These are phyloP conservation scores for Cephus spinipes DNA, from an alignment of 2,888 invertebrate genomes.

Conservation along the genomic window DNA sequence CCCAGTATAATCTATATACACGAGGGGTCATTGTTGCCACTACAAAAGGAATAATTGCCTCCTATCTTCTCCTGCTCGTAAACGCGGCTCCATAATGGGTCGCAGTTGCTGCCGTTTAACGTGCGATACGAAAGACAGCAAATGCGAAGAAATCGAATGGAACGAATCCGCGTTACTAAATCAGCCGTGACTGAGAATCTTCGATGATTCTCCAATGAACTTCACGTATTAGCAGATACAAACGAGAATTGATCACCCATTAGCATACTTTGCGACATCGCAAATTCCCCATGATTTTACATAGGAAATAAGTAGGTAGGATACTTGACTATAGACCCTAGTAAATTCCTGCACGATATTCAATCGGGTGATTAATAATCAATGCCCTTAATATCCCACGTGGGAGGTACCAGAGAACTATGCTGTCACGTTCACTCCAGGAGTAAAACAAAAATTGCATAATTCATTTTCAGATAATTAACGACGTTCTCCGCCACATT, in stretches of 20 bases:
- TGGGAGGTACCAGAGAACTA: neutral
- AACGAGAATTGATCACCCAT: neutral
- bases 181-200: neutral
- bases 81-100: neutral
- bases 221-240: neutral
- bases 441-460: neutral
- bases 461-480: neutral
- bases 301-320: neutral
- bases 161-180: conserved; percentile 12
- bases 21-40: conserved; percentile 29
- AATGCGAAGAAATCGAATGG: conserved; percentile 13
- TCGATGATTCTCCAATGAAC: neutral
- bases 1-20: conserved; percentile 21
- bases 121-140: neutral
- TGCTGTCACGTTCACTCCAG: neutral
- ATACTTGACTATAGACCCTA: neutral
- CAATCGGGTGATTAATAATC: conserved; percentile 5
- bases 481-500: neutral
- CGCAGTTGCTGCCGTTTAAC: neutral
- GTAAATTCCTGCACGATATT: conserved; percentile 2
- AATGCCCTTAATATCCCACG: neutral
- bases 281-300: neutral
- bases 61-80: neutral
- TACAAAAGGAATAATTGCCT: conserved; percentile 30
- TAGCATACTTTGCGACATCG: neutral